Percentiles rank a stretch among this genome's conserved stretches.
Conservation (phyloP, 2,113 vertebrate genomes). For the Cheirogaleus medius region DNA sequence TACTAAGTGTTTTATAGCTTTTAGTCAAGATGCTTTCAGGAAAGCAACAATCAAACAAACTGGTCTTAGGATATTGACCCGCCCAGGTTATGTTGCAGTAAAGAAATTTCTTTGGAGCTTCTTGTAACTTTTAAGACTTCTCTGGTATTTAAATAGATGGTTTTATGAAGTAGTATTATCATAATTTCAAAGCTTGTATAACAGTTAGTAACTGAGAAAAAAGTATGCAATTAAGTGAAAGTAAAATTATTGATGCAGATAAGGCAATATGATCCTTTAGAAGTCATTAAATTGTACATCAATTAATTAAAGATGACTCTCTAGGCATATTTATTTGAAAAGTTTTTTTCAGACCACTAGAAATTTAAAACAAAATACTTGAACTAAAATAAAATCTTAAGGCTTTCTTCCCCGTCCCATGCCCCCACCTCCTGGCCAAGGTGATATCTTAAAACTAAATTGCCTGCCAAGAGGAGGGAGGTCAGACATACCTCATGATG, state of each 20-base stretch:
- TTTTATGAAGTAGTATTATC: neutral
- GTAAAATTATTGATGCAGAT: constrained; percentile 56
- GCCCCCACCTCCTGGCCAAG: too few relatives aligned
- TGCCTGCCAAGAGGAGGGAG: too few relatives aligned
- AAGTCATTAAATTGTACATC: constrained; percentile 50
- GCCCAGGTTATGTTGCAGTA: neutral
- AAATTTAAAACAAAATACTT: neutral
- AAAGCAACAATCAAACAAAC: neutral
- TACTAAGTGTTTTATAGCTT: neutral
- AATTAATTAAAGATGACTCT: constrained; percentile 50
- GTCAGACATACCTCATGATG: too few relatives aligned
- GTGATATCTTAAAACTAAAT: too few relatives aligned
- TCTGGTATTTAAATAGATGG: neutral
- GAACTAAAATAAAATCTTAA: too few relatives aligned
- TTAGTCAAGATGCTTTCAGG: neutral
- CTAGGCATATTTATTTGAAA: constrained; percentile 52
- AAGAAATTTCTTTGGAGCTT: neutral
- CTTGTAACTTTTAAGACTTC: neutral
- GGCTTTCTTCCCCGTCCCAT: too few relatives aligned
- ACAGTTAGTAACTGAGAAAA: constrained; percentile 17
- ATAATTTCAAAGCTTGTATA: constrained; percentile 40
- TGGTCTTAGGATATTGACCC: neutral
- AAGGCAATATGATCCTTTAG: constrained; percentile 6
- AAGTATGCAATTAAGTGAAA: constrained; percentile 31
- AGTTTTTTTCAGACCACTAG: neutral